These are phyloP conservation scores for Haliaeetus leucogaster DNA, from an alignment of 2,113 vertebrate genomes.

Conservation along the genomic window DNA sequence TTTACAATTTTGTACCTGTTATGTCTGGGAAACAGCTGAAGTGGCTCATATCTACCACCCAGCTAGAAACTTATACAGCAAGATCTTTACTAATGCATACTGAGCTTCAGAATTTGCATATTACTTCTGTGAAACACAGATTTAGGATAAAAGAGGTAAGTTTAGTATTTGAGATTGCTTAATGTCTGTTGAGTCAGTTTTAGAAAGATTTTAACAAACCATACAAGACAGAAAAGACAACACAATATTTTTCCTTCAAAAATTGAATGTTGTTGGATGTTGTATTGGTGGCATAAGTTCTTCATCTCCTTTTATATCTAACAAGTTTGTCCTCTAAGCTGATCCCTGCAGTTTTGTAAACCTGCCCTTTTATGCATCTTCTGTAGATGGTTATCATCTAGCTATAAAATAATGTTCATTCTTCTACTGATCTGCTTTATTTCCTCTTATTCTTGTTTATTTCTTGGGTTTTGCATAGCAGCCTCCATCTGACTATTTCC, in stretches of 20 bases:
- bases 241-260: neutral
- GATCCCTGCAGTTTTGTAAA: neutral
- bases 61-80: neutral
- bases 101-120: neutral
- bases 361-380: neutral
- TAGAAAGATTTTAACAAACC: neutral
- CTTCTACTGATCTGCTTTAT: neutral
- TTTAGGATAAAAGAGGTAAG: neutral
- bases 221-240: rapidly evolving
- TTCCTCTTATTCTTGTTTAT: neutral
- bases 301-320: neutral
- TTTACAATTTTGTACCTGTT: neutral
- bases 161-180: neutral
- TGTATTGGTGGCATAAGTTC: neutral
- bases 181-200: neutral
- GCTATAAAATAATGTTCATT: neutral
- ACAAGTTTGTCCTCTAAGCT: neutral
- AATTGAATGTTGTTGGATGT: neutral
- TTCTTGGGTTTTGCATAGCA: neutral
- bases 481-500: neutral
- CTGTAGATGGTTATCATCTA: neutral
- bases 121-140: neutral
- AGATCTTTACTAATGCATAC: neutral
- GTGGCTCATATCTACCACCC: neutral
- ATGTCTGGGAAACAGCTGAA: neutral